phyloP scores from a whole-genome alignment of 2,113 vertebrate species.

The Hiodon tergisus region DNA sequence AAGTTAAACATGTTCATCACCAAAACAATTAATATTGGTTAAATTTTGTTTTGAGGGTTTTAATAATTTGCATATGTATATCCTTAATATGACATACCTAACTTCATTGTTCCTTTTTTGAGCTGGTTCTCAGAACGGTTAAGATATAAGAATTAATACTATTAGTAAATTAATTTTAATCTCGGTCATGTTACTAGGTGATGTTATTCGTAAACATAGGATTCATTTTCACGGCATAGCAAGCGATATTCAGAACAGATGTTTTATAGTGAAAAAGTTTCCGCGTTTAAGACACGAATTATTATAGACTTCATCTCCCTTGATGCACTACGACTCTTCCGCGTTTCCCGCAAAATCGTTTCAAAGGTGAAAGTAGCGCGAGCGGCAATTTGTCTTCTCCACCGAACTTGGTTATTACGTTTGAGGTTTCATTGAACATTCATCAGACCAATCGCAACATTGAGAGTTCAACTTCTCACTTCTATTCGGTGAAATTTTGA shows the following conservation, averaged over 20 bases:
- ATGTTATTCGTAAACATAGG: no score
- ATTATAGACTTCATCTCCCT: conserved; percentile 42
- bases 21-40: neutral
- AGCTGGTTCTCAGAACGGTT: no score
- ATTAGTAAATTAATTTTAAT: no score
- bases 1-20: neutral
- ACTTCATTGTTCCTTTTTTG: no score
- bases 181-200: neutral
- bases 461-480: neutral
- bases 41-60: neutral
- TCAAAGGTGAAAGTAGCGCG: conserved; percentile 62
- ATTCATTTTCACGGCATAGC: neutral
- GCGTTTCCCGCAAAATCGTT: conserved; percentile 78
- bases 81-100: no score
- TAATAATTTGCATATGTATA: no score
- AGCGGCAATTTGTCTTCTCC: conserved; percentile 48
- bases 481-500: conserved; percentile 13
- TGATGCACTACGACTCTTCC: conserved; percentile 53
- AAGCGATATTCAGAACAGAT: neutral
- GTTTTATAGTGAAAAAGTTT: no score
- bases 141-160: no score
- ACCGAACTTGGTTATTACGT: conserved; percentile 33
- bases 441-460: conserved; percentile 8
- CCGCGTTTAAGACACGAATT: neutral
- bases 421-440: conserved; percentile 29